A percentile compares a stretch with the other conserved stretches of the same genome.
Conservation (phyloP, 1,140 invertebrate species). For the Teleopsis dalmanni region DNA sequence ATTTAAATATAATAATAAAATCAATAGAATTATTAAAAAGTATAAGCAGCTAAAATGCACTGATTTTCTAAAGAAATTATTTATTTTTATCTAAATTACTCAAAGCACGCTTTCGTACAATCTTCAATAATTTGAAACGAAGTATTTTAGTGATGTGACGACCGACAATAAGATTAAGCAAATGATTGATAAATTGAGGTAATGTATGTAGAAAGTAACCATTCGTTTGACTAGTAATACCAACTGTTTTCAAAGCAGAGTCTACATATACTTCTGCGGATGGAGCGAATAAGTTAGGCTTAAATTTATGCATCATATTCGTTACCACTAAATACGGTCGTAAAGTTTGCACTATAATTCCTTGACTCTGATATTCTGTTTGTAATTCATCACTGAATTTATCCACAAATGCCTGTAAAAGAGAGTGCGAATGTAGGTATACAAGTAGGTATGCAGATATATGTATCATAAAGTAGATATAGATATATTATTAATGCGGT, state of each 20-base stretch:
- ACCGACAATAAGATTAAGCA: constrained; percentile 27
- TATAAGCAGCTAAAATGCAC: background rate
- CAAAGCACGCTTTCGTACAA: constrained; percentile 29
- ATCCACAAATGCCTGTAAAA: constrained; percentile 65
- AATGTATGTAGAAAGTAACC: constrained; percentile 71
- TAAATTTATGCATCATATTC: constrained; percentile 84
- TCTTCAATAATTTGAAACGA: constrained; percentile 29
- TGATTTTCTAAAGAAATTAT: constrained; percentile 11
- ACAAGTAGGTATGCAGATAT: background rate
- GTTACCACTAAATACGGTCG: constrained; percentile 85
- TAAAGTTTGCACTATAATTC: constrained; percentile 78
- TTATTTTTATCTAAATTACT: constrained; percentile 27
- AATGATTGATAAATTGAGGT: constrained; percentile 47
- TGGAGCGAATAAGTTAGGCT: constrained; percentile 72
- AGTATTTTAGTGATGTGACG: constrained; percentile 28
- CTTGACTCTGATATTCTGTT: constrained; percentile 67
- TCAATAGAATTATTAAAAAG: background rate
- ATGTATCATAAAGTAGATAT: background rate
- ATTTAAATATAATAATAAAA: background rate
- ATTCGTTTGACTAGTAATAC: constrained; percentile 63
- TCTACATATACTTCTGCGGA: constrained; percentile 69
- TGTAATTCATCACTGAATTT: constrained; percentile 76
- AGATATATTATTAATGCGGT: background rate
- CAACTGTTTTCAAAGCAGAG: constrained; percentile 67
- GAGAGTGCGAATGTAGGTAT: background rate